A percentile compares a stretch with the other conserved stretches of the same genome.
phyloP scores from a whole-genome alignment of 2,888 invertebrate species.

The Dorcus parallelipipedus region DNA sequence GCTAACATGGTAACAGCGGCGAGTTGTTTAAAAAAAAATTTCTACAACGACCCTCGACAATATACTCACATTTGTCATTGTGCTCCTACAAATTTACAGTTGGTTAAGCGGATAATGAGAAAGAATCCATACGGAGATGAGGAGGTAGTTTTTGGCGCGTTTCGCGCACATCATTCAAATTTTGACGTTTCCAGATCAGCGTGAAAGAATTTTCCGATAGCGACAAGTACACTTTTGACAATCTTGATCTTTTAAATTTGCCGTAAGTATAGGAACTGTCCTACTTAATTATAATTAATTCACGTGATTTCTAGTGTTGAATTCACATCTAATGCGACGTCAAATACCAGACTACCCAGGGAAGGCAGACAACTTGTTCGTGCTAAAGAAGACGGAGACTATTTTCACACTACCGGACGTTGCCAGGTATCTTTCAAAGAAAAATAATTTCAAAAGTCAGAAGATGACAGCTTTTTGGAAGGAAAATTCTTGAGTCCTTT shows the following conservation, averaged over 20 bases:
- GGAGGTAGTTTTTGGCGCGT: slow-evolving; percentile 29
- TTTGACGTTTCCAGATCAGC: slow-evolving; percentile 35
- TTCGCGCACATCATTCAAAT: slow-evolving; percentile 8
- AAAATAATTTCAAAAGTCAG: slow-evolving; percentile 12
- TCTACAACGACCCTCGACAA: slow-evolving; percentile 21
- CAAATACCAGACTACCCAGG: neutral
- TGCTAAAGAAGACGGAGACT: neutral
- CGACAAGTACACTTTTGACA: slow-evolving; percentile 38
- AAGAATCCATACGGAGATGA: slow-evolving; percentile 34
- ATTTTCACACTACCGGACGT: neutral
- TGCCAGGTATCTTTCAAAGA: slow-evolving; percentile 9
- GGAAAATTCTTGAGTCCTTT: slow-evolving; percentile 13
- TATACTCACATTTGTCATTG: slow-evolving; percentile 20
- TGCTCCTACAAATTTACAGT: slow-evolving; percentile 30
- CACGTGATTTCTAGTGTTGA: slow-evolving; percentile 1
- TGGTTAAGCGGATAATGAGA: slow-evolving; percentile 39
- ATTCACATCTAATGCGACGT: slow-evolving; percentile 12
- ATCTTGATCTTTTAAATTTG: slow-evolving; percentile 45
- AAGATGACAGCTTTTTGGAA: slow-evolving; percentile 13
- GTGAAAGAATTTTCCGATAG: slow-evolving; percentile 33
- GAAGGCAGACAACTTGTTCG: neutral
- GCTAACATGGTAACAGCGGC: slow-evolving; percentile 1
- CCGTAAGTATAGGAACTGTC: slow-evolving; percentile 33
- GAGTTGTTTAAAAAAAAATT: slow-evolving; percentile 20
- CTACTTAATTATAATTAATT: neutral